Conservation (phyloP, 2,113 vertebrate genomes). For the Dasyornis broadbenti region DNA sequence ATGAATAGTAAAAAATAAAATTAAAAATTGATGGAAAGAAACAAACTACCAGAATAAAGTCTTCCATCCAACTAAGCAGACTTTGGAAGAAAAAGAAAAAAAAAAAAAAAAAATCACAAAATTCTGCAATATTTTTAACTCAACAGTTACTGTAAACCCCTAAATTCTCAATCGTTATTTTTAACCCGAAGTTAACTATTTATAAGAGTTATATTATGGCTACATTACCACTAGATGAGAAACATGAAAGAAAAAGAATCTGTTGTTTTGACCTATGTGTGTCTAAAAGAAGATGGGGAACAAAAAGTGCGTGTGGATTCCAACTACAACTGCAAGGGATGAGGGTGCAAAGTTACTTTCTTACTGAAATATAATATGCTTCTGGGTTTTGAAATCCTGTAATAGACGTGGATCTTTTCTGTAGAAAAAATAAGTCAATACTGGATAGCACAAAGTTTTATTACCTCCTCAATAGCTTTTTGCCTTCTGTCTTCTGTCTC, state of each 20-base stretch:
- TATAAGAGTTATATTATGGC: not conserved
- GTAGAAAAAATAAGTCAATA: not conserved
- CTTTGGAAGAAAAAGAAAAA: not conserved
- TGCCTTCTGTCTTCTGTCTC: constrained; percentile 93
- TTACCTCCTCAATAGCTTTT: constrained; percentile 95
- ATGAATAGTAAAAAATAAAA: not conserved
- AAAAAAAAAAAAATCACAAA: not conserved
- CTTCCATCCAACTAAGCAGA: not conserved
- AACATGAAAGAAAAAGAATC: not conserved
- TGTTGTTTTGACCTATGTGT: not conserved
- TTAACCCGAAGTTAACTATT: not conserved
- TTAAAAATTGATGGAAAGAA: not conserved
- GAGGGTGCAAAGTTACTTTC: not conserved
- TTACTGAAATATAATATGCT: not conserved
- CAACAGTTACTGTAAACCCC: not conserved
- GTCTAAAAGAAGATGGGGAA: not conserved
- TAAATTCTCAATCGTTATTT: not conserved
- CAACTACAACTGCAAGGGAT: not conserved
- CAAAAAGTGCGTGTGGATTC: not conserved
- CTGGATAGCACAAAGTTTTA: not conserved
- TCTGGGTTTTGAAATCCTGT: not conserved
- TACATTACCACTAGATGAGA: not conserved
- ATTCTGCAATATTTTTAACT: not conserved
- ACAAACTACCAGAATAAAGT: not conserved
- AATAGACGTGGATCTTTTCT: not conserved